These are phyloP conservation scores for Agelas oroides DNA, from an alignment of 37 sponge, comb jelly and placozoan species.

Conservation along the genomic window DNA sequence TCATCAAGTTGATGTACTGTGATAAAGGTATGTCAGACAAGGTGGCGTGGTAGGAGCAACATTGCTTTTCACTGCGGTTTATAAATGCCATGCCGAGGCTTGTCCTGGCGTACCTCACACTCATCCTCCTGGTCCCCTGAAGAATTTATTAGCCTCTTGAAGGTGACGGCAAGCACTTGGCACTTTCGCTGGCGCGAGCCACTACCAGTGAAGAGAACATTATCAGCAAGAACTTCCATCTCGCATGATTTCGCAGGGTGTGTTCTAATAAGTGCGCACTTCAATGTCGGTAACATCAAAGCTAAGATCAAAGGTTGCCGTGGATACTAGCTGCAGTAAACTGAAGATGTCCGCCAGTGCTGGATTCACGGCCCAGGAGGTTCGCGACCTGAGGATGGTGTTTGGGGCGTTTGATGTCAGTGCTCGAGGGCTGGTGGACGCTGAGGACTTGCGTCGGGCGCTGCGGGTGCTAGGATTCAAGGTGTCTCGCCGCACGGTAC, in stretches of 20 bases:
- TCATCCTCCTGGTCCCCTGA: background rate
- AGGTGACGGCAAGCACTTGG: constrained; percentile 35
- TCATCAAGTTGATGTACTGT: background rate
- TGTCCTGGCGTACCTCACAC: no score
- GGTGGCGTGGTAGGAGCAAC: no score
- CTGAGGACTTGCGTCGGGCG: constrained; percentile 35
- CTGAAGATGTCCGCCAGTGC: background rate
- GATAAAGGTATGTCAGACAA: background rate
- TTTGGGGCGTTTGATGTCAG: constrained; percentile 61
- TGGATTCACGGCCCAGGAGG: constrained; percentile 68
- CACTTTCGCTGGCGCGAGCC: background rate
- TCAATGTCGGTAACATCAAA: background rate
- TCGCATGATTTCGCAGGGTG: background rate
- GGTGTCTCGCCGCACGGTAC: constrained; percentile 1
- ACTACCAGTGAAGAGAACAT: background rate
- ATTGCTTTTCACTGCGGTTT: no score
- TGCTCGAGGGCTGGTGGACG: constrained; percentile 1
- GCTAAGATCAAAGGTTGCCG: background rate
- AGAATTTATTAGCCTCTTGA: constrained; percentile 9
- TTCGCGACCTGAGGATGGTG: constrained; percentile 68
- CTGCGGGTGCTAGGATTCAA: constrained; percentile 56
- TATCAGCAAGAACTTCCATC: background rate
- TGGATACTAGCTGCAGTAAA: background rate
- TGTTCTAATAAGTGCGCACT: constrained; percentile 7
- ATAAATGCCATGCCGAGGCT: no score